Percentiles rank a stretch among this genome's conserved stretches.
phyloP scores from a whole-genome alignment of 2,797 vertebrate species.

The Iguana delicatissima region DNA sequence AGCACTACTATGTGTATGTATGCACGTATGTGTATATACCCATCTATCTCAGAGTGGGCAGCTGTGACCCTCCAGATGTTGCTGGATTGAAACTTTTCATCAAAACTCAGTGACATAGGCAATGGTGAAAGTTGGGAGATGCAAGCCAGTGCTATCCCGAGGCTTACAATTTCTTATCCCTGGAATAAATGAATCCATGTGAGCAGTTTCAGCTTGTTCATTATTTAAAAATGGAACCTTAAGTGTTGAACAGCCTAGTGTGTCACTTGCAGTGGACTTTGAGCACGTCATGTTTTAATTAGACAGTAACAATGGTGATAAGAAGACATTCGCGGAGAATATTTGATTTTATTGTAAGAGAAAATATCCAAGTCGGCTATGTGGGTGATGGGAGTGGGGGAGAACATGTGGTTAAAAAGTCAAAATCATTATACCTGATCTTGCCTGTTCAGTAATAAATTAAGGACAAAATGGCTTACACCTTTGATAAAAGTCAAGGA shows the following conservation, averaged over 20 bases:
- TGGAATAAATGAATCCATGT: not conserved
- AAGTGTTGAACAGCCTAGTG: not conserved
- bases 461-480: slow-evolving; percentile 33
- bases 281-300: not conserved
- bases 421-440: slow-evolving; percentile 28
- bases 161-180: not conserved
- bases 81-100: not conserved
- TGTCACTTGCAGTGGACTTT: not conserved
- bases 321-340: not conserved
- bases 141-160: not conserved
- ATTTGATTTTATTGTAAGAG: slow-evolving; percentile 4
- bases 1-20: not conserved
- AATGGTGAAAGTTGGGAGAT: not conserved
- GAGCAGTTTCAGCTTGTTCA: not conserved
- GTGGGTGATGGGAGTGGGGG: not conserved
- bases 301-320: not conserved
- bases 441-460: slow-evolving; percentile 40
- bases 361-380: not conserved
- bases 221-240: not conserved
- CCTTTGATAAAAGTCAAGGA: slow-evolving; percentile 44
- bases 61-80: too few species aligned
- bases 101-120: not conserved
- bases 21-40: too few species aligned
- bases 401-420: slow-evolving; percentile 24
- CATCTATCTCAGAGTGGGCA: too few species aligned